These are phyloP conservation scores for Phocoena phocoena DNA, from an alignment of 2,113 vertebrate species.

Conservation along the genomic window DNA sequence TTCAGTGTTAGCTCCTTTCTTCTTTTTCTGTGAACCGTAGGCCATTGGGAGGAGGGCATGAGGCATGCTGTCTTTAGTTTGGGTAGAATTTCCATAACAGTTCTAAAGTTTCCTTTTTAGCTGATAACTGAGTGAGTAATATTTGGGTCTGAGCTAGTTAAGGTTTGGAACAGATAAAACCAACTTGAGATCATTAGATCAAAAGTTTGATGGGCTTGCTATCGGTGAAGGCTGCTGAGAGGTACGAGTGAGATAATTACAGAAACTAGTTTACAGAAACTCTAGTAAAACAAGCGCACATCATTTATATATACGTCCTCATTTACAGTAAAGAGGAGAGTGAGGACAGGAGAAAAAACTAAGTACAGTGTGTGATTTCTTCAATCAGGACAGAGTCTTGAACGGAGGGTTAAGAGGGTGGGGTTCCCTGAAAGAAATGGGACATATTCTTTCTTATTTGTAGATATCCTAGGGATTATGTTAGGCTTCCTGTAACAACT, in stretches of 20 bases:
- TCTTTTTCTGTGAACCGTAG: background rate
- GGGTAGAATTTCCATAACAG: rapidly evolving
- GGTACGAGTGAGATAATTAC: too few relatives aligned
- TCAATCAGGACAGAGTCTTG: background rate
- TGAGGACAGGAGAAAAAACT: background rate
- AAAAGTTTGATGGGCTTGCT: background rate
- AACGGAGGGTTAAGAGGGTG: background rate
- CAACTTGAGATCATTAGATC: too few relatives aligned
- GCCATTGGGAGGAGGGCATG: rapidly evolving
- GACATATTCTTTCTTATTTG: background rate
- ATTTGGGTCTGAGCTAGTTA: background rate
- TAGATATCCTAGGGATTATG: too few relatives aligned
- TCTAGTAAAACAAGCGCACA: background rate
- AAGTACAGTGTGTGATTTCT: background rate
- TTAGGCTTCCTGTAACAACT: background rate
- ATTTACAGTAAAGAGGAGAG: background rate
- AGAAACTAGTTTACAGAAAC: background rate
- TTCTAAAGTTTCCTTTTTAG: background rate
- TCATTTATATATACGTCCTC: rapidly evolving
- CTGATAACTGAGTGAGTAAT: background rate
- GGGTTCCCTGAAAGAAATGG: background rate
- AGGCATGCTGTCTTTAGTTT: background rate
- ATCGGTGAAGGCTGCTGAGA: background rate
- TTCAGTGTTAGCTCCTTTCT: too few relatives aligned
- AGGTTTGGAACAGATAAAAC: background rate